Base-by-base conservation (phyloP, 2,888 invertebrate species). In the Latrodectus hesperus region DNA sequence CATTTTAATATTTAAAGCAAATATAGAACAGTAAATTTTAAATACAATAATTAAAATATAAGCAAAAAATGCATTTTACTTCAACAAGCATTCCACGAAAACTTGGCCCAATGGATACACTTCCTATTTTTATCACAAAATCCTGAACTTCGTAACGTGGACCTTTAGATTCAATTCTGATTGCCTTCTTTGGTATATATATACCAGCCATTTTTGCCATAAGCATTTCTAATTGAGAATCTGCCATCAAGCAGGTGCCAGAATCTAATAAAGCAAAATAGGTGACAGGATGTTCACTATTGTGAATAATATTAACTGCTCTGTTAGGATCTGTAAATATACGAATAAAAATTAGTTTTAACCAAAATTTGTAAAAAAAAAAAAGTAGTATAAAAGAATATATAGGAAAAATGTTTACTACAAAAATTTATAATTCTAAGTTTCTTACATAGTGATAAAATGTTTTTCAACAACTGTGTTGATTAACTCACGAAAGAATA, bases 41-140 rank as follows among this genome's bases (percentile, higher is more conserved):
- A 17, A 77, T 70, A 67, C 16, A 49, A 11, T 72, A 60, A 12
- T 77, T 22, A 10, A 52, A 26, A 65, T 78, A 26, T 17, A 22
- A 11, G 9, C 17, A n/a, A 26, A 70, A 68, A 4, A 10, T 22
- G 6, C 53, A 22, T 17, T 65, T 83, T 90, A 96, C 96, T 94
- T 98, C 98, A 72, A 98, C 95, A 8, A 98, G 93, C 79, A 98
- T 95, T 10, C 98, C 98, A 93, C 98, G 98, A 92, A 98, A 98
- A 91, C 95, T 96, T 91, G 97, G 96, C 92, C 96, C 96, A 94
- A 98, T 96, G 0, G 97, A 96, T 0, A 98, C 98, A 17, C 96
- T 96, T 1, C 98, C 98, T 0, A 99, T 93, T 92, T 98, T 98
- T 6, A 99, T 96, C 90, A 97, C 95, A 92, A 99, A 99, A 92